Percentiles rank a stretch among this genome's conserved stretches.
Conservation (phyloP, 2,888 invertebrate species). For the Julus scandinavius region DNA sequence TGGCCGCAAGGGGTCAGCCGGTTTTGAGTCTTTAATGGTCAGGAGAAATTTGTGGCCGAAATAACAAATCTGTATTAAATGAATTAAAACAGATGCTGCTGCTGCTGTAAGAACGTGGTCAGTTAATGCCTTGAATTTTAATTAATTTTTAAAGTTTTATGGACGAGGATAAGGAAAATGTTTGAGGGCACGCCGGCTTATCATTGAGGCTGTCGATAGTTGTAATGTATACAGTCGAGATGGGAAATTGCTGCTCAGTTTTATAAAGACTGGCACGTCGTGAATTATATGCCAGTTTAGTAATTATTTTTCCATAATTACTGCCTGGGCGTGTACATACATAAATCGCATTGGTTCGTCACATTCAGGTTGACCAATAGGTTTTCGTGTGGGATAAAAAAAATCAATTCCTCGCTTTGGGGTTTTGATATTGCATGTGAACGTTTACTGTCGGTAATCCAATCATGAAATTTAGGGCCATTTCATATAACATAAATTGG, state of each 20-base stretch:
- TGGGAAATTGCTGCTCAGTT: background rate
- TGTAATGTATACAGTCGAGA: background rate
- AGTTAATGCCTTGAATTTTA: slow-evolving; percentile 31
- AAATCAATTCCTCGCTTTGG: background rate
- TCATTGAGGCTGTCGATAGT: background rate
- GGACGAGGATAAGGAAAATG: background rate
- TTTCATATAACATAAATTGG: background rate
- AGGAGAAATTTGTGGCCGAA: background rate
- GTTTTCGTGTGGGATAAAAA: background rate
- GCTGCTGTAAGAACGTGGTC: slow-evolving; percentile 31
- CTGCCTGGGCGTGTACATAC: slow-evolving; percentile 13
- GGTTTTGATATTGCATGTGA: background rate
- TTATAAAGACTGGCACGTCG: background rate
- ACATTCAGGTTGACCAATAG: background rate
- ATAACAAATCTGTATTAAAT: background rate
- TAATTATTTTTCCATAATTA: background rate
- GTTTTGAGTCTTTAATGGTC: slow-evolving; percentile 24
- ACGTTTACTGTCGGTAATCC: background rate
- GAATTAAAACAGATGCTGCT: slow-evolving; percentile 29
- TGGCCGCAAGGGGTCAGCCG: slow-evolving; percentile 18
- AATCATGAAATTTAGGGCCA: background rate
- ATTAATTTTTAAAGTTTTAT: background rate
- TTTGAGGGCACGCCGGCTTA: background rate
- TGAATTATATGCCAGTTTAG: slow-evolving; percentile 10
- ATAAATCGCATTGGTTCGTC: background rate